Evolutionary conservation across 92 coral and sea anemone species (phyloP).

Genomic region (Porites evermanni): DNA sequence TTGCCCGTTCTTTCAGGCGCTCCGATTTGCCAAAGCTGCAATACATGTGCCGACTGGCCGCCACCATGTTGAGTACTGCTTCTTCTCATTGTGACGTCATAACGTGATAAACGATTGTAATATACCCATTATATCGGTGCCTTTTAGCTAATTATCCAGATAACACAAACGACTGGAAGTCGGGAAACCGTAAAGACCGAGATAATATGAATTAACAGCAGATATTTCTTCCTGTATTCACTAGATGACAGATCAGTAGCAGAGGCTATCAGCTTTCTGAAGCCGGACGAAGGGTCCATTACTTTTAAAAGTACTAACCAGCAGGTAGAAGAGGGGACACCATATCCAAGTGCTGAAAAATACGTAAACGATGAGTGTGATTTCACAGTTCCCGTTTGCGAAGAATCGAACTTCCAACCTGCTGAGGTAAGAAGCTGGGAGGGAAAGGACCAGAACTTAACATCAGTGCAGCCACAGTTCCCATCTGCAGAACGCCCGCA

Average conservation of each 20-base stretch:
- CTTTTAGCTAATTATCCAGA: not conserved
- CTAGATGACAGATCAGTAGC: conserved; percentile 8
- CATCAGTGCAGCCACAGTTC: not conserved
- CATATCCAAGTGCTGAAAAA: not conserved
- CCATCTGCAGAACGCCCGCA: not conserved
- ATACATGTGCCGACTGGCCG: too few species aligned
- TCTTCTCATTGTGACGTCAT: not conserved
- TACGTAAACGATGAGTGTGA: not conserved
- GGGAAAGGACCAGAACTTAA: not conserved
- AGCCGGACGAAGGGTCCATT: not conserved
- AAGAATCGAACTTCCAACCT: conserved; percentile 4
- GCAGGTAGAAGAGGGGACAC: conserved; percentile 6
- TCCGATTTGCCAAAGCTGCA: too few species aligned
- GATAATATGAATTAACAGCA: not conserved
- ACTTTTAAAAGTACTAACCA: not conserved
- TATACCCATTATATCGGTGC: not conserved
- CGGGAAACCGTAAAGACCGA: not conserved
- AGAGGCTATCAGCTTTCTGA: not conserved
- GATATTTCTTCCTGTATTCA: not conserved
- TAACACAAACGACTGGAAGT: not conserved
- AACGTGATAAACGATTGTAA: not conserved
- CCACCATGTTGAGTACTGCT: too few species aligned
- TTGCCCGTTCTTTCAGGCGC: not conserved
- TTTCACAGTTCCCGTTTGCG: conserved; percentile 25
- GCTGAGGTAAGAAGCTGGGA: not conserved